A percentile compares a stretch with the other conserved stretches of the same genome.
Evolutionary conservation across 2,888 invertebrate species (phyloP).

Genomic region (Agriotes lineatus): DNA sequence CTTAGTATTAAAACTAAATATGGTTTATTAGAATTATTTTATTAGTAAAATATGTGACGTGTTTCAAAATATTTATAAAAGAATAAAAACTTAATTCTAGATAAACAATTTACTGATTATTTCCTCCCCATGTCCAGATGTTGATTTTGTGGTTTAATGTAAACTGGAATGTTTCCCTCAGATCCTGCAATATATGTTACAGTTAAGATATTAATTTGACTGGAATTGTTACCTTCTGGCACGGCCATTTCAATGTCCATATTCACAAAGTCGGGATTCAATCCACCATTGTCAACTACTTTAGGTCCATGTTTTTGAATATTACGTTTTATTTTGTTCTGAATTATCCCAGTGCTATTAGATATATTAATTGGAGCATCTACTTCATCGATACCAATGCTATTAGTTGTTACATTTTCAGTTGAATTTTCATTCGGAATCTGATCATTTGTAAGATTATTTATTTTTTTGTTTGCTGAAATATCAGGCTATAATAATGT

Average conservation of each 20-base stretch:
- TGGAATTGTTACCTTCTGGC: constrained; percentile 49
- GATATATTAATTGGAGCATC: not conserved
- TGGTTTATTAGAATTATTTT: no score
- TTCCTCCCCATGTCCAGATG: not conserved
- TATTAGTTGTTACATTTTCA: not conserved
- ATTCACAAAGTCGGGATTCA: constrained; percentile 53
- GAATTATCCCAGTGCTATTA: not conserved
- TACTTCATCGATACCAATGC: constrained; percentile 7
- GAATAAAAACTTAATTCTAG: no score
- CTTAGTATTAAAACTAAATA: no score
- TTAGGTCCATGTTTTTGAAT: not conserved
- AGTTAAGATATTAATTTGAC: not conserved
- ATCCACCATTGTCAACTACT: constrained; percentile 26
- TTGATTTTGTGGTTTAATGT: constrained; percentile 37
- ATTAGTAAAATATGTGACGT: no score
- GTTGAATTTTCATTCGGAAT: not conserved
- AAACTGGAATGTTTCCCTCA: constrained; percentile 49
- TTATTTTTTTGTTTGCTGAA: not conserved
- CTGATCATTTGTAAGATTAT: constrained; percentile 1
- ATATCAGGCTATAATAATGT: not conserved
- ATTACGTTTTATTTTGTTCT: not conserved
- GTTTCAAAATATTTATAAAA: no score
- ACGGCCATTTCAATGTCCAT: constrained; percentile 51
- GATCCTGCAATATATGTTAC: constrained; percentile 42
- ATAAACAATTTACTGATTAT: no score